Percentiles rank a stretch among this genome's conserved stretches.
phyloP scores from a whole-genome alignment of 2,888 invertebrate species.

The Linyphia triangularis region DNA sequence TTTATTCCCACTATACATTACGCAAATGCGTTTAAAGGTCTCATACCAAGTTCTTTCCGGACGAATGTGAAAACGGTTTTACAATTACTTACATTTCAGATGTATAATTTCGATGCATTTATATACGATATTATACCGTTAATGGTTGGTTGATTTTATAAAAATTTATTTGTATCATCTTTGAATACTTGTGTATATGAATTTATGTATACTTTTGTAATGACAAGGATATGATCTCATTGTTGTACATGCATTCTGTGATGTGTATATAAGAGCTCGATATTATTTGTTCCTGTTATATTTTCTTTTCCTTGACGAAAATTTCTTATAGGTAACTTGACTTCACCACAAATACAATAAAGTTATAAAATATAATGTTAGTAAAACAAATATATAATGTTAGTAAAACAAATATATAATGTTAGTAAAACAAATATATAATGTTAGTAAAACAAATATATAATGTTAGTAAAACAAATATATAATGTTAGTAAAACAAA shows the following conservation, averaged over 20 bases:
- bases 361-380: too few species aligned
- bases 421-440: too few species aligned
- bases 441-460: too few species aligned
- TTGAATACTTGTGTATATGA: neutral
- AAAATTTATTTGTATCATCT: neutral
- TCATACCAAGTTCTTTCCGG: conserved; percentile 57
- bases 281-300: neutral
- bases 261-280: conserved; percentile 44
- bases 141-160: neutral
- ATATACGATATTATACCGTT: neutral
- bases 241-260: conserved; percentile 27
- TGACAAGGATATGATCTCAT: conserved; percentile 33
- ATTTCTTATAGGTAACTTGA: neutral
- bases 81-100: neutral
- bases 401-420: too few species aligned
- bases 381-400: too few species aligned
- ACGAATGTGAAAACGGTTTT: neutral
- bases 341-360: too few species aligned
- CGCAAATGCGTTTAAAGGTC: conserved; percentile 23
- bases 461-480: too few species aligned
- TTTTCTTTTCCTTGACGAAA: neutral
- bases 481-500: too few species aligned
- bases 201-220: conserved; percentile 1
- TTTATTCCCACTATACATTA: neutral
- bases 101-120: neutral